These are phyloP conservation scores for Andrena bicolor DNA, from an alignment of 2,888 invertebrate species.

Conservation along the genomic window DNA sequence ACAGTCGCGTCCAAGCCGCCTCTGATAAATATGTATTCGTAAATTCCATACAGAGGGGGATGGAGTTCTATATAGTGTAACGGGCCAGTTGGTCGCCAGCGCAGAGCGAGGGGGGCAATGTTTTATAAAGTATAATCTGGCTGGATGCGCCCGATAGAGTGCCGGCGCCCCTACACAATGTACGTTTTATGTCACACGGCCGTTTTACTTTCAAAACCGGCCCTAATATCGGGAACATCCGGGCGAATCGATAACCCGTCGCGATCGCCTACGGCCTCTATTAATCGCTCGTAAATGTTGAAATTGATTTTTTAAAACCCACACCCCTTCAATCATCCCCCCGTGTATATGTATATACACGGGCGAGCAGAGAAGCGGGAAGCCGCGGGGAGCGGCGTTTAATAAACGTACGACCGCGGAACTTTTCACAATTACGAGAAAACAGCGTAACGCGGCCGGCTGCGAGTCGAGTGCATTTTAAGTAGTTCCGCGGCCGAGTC, in stretches of 20 bases:
- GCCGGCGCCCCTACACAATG: constrained; percentile 18
- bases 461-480: constrained; percentile 37
- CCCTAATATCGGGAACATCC: constrained; percentile 53
- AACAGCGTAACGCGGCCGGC: constrained; percentile 46
- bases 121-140: constrained; percentile 61
- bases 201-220: constrained; percentile 58
- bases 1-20: constrained; percentile 11
- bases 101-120: constrained; percentile 17
- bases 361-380: neutral
- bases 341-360: neutral
- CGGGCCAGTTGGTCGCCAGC: constrained; percentile 31
- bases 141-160: constrained; percentile 15
- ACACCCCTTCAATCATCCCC: too few relatives aligned
- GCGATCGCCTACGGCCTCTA: constrained; percentile 24
- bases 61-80: constrained; percentile 22
- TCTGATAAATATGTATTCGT: constrained; percentile 59
- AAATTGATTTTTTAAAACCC: constrained; percentile 60
- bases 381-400: constrained; percentile 8
- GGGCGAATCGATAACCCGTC: constrained; percentile 53
- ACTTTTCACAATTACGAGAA: constrained; percentile 55
- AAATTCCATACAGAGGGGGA: constrained; percentile 42
- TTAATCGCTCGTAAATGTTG: constrained; percentile 60
- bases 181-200: constrained; percentile 43
- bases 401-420: constrained; percentile 46
- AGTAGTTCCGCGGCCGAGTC: constrained; percentile 14